These are phyloP conservation scores for Sciurus carolinensis DNA, from an alignment of 2,797 vertebrate species.

Conservation along the genomic window DNA sequence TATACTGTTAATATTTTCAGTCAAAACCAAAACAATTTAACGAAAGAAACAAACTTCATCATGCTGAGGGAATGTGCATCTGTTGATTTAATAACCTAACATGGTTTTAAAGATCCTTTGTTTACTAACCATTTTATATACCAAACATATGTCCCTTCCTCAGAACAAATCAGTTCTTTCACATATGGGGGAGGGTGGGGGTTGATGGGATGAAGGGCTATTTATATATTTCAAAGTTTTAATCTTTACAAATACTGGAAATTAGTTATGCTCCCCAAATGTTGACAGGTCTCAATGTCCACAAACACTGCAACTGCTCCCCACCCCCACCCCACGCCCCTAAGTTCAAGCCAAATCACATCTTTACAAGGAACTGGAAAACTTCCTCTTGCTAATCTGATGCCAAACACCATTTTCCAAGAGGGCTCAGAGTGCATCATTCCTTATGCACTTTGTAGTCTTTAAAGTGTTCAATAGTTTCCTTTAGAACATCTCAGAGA, in stretches of 20 bases:
- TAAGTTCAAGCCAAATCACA: neutral
- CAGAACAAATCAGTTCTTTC: conserved; percentile 49
- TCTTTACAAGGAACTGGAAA: conserved; percentile 38
- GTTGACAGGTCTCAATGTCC: neutral
- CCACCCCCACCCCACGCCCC: fast-evolving
- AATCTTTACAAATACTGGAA: conserved; percentile 57
- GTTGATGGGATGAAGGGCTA: neutral
- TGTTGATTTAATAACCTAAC: neutral
- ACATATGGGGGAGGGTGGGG: neutral
- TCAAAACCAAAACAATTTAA: conserved; percentile 39
- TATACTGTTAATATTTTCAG: neutral
- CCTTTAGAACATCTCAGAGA: conserved; percentile 73
- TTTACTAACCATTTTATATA: conserved; percentile 4
- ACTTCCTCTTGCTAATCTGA: neutral
- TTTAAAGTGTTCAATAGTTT: conserved; percentile 64
- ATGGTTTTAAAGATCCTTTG: conserved; percentile 32
- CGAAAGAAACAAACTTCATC: conserved; percentile 15
- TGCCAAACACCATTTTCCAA: neutral
- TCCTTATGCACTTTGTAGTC: neutral
- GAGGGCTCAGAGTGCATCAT: neutral
- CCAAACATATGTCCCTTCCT: neutral
- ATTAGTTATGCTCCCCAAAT: neutral
- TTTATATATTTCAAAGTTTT: neutral
- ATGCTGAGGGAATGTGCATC: neutral
- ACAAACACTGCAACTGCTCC: neutral